Evolutionary conservation across 2,797 vertebrate genomes (phyloP).

Genomic region (Sardinella longiceps): DNA sequence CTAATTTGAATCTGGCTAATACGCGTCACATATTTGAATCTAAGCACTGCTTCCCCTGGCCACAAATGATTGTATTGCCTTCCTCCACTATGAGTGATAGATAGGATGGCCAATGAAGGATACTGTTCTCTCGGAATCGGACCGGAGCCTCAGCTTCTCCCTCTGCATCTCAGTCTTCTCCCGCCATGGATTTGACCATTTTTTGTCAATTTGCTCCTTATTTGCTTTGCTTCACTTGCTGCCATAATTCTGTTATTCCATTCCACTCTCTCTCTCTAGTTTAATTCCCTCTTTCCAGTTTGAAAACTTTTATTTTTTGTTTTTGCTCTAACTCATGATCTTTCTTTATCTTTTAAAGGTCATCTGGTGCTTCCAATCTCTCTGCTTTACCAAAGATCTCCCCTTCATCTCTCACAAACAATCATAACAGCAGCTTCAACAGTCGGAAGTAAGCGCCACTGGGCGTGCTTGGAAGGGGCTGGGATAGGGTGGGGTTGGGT

Average conservation of each 20-base stretch:
- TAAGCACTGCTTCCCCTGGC: neutral
- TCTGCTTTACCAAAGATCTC: slow-evolving; percentile 99
- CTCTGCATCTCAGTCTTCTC: slow-evolving; percentile 20
- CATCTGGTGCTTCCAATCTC: slow-evolving; percentile 97
- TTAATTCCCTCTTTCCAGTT: slow-evolving; percentile 6
- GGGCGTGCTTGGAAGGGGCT: slow-evolving; percentile 55
- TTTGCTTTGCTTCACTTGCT: slow-evolving; percentile 66
- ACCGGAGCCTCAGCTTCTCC: neutral
- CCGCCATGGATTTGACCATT: neutral
- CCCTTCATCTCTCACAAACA: slow-evolving; percentile 98
- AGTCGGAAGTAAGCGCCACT: slow-evolving; percentile 97
- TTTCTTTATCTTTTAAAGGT: slow-evolving; percentile 98
- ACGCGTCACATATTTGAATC: no score
- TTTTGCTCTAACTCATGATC: slow-evolving; percentile 84
- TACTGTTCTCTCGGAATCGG: neutral
- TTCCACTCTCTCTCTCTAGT: slow-evolving; percentile 48
- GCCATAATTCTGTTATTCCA: slow-evolving; percentile 54
- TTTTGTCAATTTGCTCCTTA: slow-evolving; percentile 26
- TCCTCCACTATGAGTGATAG: neutral
- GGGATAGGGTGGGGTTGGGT: slow-evolving; percentile 47
- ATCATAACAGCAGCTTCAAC: slow-evolving; percentile 99
- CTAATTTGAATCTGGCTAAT: no score
- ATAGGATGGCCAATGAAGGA: neutral
- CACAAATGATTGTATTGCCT: neutral
- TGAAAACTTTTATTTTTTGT: slow-evolving; percentile 29